Evolutionary conservation across 2,113 vertebrate species (phyloP).

Genomic region (Calyptommatus sinebrachiatus): DNA sequence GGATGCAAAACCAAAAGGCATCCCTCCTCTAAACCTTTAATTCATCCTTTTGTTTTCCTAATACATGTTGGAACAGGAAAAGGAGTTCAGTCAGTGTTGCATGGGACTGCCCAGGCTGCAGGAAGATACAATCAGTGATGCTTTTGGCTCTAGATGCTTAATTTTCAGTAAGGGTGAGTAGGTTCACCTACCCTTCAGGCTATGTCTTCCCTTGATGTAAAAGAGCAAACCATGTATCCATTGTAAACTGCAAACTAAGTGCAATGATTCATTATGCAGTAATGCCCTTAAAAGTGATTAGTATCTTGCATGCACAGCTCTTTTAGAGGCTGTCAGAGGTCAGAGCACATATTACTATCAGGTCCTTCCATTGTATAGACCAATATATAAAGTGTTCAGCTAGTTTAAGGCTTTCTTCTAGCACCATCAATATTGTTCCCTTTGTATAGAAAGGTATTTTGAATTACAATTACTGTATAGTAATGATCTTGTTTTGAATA

Average conservation of each 20-base stretch:
- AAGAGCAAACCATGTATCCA: not conserved
- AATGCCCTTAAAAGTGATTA: constrained; percentile 7
- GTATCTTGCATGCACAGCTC: not conserved
- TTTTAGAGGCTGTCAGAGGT: not conserved
- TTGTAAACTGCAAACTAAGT: not conserved
- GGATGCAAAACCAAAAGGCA: not conserved
- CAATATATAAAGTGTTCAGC: not conserved
- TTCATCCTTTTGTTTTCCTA: constrained; percentile 1
- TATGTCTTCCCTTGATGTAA: not conserved
- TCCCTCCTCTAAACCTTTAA: not conserved
- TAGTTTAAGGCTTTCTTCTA: not conserved
- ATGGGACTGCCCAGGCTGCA: constrained; percentile 1
- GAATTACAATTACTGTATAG: not conserved
- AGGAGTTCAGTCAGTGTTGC: constrained; percentile 2
- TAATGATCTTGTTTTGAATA: too few species aligned
- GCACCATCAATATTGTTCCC: not conserved
- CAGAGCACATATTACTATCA: too few species aligned
- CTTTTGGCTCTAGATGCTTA: constrained; percentile 4
- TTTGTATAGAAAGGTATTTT: not conserved
- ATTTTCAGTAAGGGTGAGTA: not conserved
- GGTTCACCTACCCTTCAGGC: constrained; percentile 3
- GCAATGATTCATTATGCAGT: not conserved
- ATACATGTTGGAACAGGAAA: constrained; percentile 2
- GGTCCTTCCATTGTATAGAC: not conserved
- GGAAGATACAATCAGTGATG: not conserved